Conservation (phyloP, 2,797 vertebrate species). For the Florisuga fusca region DNA sequence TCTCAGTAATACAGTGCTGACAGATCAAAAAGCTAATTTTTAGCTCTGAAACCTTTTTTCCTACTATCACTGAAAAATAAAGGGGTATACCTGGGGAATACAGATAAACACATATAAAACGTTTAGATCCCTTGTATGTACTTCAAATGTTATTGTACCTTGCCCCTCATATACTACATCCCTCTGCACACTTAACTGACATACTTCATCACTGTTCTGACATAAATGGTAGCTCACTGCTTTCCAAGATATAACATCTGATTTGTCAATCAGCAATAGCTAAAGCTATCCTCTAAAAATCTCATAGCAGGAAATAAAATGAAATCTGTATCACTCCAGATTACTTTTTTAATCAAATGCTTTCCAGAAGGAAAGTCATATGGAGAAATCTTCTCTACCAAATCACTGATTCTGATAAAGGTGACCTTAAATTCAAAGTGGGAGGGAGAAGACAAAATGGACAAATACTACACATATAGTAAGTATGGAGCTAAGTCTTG, state of each 20-base stretch:
- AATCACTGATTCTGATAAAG: background rate
- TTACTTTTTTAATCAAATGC: conserved; percentile 4
- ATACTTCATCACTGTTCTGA: conserved; percentile 36
- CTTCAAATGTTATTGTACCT: background rate
- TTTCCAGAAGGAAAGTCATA: background rate
- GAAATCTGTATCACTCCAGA: background rate
- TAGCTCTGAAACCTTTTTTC: conserved; percentile 28
- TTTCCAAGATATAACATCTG: conserved; percentile 22
- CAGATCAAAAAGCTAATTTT: conserved; percentile 57
- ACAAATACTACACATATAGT: background rate
- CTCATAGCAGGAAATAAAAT: background rate
- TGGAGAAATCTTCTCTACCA: background rate
- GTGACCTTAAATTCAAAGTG: background rate
- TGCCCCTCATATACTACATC: background rate
- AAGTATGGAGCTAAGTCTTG: background rate
- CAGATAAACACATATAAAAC: background rate
- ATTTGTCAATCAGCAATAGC: conserved; percentile 38
- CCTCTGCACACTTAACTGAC: conserved; percentile 63
- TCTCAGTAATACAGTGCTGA: conserved; percentile 33
- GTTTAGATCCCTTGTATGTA: background rate
- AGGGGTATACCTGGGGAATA: background rate
- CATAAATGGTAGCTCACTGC: conserved; percentile 3
- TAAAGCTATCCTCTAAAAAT: conserved; percentile 10
- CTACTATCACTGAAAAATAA: background rate
- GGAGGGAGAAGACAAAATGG: background rate